Evolutionary conservation across 2,888 invertebrate species (phyloP).

Genomic region (Andricus quercusramuli): DNA sequence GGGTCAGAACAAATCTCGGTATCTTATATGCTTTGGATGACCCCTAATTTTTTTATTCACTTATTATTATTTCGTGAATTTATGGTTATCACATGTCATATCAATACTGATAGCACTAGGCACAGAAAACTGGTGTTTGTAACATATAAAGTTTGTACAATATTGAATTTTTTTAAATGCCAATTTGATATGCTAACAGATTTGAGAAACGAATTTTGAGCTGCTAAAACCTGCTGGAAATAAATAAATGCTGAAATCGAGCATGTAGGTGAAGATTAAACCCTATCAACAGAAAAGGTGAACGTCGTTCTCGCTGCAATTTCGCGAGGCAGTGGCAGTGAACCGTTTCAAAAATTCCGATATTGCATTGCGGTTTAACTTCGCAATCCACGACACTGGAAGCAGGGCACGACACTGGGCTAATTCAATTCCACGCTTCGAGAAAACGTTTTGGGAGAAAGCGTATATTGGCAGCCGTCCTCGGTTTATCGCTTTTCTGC

Average conservation of each 20-base stretch:
- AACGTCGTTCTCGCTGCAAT: not conserved
- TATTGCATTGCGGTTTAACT: conserved; percentile 42
- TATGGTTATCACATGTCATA: too few relatives aligned
- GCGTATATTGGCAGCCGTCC: conserved; percentile 43
- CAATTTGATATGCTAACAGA: not conserved
- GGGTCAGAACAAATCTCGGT: too few relatives aligned
- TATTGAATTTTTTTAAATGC: not conserved
- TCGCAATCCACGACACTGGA: conserved; percentile 29
- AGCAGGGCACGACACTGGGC: conserved; percentile 40
- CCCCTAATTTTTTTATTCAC: too few relatives aligned
- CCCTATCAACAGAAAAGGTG: conserved; percentile 2
- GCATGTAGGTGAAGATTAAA: conserved; percentile 1
- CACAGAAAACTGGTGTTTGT: too few relatives aligned
- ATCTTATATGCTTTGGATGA: too few relatives aligned
- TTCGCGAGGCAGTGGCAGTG: not conserved
- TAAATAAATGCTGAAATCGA: not conserved
- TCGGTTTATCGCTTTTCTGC: conserved; percentile 37
- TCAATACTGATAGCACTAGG: too few relatives aligned
- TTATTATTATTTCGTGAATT: too few relatives aligned
- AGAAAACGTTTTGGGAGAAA: conserved; percentile 41
- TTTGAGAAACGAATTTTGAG: not conserved
- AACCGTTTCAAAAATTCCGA: conserved; percentile 25
- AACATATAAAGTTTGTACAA: not conserved
- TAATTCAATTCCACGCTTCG: conserved; percentile 43
- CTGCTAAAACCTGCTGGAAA: not conserved